Conservation (phyloP, 2,797 vertebrate species). For the Pteropus rufus region DNA sequence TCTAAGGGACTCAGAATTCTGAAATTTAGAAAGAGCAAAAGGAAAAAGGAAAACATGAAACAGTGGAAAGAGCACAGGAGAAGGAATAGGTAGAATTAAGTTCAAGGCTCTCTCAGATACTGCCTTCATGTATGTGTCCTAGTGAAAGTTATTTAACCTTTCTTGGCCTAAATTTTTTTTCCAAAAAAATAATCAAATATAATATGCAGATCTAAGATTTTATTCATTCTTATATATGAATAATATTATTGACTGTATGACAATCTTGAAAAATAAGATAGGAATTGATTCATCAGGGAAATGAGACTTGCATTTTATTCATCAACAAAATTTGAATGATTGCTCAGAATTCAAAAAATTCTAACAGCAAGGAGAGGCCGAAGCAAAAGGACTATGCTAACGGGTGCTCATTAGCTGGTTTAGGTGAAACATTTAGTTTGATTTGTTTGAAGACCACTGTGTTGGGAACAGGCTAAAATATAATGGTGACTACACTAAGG, state of each 20-base stretch:
- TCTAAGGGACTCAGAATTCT: not conserved
- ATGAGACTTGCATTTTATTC: not conserved
- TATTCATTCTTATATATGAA: not conserved
- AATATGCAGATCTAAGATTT: not conserved
- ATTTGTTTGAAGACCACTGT: not conserved
- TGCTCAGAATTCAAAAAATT: not conserved
- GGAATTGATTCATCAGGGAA: not conserved
- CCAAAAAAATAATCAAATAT: not conserved
- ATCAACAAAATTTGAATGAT: not conserved
- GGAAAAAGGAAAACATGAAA: not conserved
- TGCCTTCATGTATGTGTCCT: not conserved
- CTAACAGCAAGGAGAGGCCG: not conserved
- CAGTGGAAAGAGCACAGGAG: not conserved
- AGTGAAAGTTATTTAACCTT: not conserved
- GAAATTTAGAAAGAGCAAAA: not conserved
- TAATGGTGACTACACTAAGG: not conserved
- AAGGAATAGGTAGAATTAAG: not conserved
- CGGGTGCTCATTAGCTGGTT: not conserved
- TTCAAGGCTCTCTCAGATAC: not conserved
- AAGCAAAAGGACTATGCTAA: not conserved
- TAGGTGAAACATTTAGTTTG: not conserved
- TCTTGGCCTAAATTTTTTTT: not conserved
- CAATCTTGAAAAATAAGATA: not conserved
- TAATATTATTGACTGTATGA: not conserved
- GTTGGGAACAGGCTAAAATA: not conserved